A percentile compares a stretch with the other conserved stretches of the same genome.
These are phyloP conservation scores for Lutra lutra DNA, from an alignment of 2,797 vertebrate genomes.

Conservation along the genomic window DNA sequence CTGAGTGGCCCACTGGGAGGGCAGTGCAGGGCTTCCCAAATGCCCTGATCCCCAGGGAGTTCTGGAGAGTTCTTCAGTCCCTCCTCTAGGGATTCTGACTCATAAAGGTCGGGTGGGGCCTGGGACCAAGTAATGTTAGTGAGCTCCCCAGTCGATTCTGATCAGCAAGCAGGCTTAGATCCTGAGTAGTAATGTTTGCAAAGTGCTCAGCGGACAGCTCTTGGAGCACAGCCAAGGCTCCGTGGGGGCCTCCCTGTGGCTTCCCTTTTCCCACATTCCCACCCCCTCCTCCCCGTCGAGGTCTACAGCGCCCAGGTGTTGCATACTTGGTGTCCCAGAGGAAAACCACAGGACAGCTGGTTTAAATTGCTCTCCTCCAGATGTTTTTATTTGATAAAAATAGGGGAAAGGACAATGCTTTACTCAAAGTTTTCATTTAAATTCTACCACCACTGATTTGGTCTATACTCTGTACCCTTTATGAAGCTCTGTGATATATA, in stretches of 20 bases:
- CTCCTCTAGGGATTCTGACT: accelerated
- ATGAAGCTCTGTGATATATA: background rate
- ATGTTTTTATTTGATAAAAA: background rate
- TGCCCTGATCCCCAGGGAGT: accelerated
- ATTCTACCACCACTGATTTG: background rate
- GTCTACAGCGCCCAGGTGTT: accelerated
- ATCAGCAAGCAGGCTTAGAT: background rate
- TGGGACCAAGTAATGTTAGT: accelerated
- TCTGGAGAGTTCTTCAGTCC: background rate
- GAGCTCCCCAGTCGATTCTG: background rate
- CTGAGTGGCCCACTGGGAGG: background rate
- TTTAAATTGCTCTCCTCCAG: background rate
- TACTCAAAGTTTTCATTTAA: background rate
- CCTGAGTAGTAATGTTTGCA: no score
- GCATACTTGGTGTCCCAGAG: background rate
- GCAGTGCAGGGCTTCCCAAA: background rate
- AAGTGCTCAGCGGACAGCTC: background rate
- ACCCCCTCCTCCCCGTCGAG: background rate
- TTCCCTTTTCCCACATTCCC: accelerated
- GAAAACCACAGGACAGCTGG: background rate
- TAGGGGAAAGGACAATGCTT: background rate
- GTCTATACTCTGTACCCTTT: background rate
- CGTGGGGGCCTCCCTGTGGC: accelerated
- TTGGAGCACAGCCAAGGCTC: accelerated
- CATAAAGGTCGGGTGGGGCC: background rate